Conservation (phyloP, 1,140 invertebrate species). For the Propsilocerus akamusi region DNA sequence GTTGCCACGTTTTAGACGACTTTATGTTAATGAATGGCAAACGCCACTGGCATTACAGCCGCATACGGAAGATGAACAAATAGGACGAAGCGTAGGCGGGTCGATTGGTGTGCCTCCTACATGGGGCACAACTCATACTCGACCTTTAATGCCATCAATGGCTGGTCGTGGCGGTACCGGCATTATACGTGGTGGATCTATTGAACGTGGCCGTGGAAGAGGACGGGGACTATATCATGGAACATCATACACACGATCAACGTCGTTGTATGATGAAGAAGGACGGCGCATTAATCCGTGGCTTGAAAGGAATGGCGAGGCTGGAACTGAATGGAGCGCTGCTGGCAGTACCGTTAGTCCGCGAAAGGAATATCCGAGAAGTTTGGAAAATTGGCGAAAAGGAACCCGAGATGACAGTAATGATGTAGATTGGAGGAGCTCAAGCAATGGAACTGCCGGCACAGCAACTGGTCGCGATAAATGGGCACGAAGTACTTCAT, state of each 20-base stretch:
- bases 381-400: conserved; percentile 41
- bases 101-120: too few species aligned
- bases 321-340: conserved; percentile 40
- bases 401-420: conserved; percentile 32
- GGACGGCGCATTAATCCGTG: conserved; percentile 24
- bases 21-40: neutral
- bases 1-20: neutral
- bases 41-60: neutral
- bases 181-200: conserved; percentile 30
- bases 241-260: conserved; percentile 15
- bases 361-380: conserved; percentile 33
- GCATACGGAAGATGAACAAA: neutral
- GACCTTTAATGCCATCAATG: conserved; percentile 28
- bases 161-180: conserved; percentile 31
- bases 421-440: conserved; percentile 38
- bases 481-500: conserved; percentile 35
- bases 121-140: conserved; percentile 10
- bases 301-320: conserved; percentile 41
- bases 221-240: conserved; percentile 19
- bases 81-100: neutral
- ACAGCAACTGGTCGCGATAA: conserved; percentile 27
- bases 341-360: conserved; percentile 31
- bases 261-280: conserved; percentile 17
- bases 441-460: conserved; percentile 11
- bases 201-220: conserved; percentile 23